phyloP scores from a whole-genome alignment of 2,797 vertebrate species.

The Leptodactylus fallax region DNA sequence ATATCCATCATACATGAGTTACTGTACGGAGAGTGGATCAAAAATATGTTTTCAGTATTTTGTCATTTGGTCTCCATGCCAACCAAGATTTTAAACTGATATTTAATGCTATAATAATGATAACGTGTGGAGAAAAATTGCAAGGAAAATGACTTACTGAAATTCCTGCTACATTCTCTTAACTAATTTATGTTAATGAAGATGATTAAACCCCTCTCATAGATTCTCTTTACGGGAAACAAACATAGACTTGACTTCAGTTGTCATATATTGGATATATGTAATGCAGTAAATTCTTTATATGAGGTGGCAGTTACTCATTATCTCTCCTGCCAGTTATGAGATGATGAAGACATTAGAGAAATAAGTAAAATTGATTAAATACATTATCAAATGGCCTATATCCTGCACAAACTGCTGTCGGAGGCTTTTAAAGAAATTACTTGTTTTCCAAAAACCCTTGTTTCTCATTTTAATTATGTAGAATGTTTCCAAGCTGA shows the following conservation, averaged over 20 bases:
- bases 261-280: conserved; percentile 1
- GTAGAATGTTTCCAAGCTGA: neutral
- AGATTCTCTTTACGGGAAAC: neutral
- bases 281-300: conserved; percentile 2
- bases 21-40: neutral
- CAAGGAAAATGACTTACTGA: neutral
- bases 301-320: conserved; percentile 25
- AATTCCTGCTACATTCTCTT: neutral
- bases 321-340: conserved; percentile 1
- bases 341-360: conserved; percentile 30
- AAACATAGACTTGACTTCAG: neutral
- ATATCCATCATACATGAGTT: neutral
- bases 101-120: neutral
- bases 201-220: conserved; percentile 1
- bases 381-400: neutral
- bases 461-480: neutral
- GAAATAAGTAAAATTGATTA: conserved; percentile 42
- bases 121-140: neutral
- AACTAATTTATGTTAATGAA: conserved; percentile 5
- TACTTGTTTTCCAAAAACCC: neutral
- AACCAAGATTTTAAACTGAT: neutral
- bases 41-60: neutral
- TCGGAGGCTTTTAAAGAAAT: neutral
- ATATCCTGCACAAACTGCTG: neutral
- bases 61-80: neutral